Base-by-base conservation (phyloP, 2,797 vertebrate species). In the Manis pentadactyla region DNA sequence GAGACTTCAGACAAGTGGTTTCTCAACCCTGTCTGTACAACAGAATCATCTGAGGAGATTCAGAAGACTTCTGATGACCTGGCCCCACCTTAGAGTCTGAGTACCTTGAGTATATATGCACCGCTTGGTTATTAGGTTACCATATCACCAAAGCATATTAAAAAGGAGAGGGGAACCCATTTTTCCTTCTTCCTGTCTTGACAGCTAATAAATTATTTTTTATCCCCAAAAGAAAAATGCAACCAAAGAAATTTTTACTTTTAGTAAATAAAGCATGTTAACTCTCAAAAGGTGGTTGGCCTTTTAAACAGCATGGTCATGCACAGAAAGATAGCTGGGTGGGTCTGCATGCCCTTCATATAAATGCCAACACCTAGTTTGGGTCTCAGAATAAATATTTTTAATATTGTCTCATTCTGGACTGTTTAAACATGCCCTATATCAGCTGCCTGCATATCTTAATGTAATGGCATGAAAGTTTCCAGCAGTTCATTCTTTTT, bases 331-430 rank as follows among this genome's bases (percentile, higher is more conserved):
- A 66, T 17, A 77, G 75, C 39, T 9, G 92, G 46, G 59, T 87
- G 81, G 64, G 95, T 46, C 87, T 93, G 68, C 68, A 66, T 96
- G 89, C 27, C 81, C 2, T 42, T 97, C 85, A 88, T 64, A 31
- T 94, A 97, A 93, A 98, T 93, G 75, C 59, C 75, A 97, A 95
- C 88, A 98, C 92, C 95, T 98, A 88, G 37, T 59, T 95, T 94
- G 93, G 86, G 42, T 84, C 90, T 87, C 96, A 93, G 90, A 49
- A 59, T 42, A 96, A 95, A 71, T 91, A 93, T 85, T 97, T 95
- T 97, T 90, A 93, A 42, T 85, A 97, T 95, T 88, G 53, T 97
- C 46, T 75, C 94, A 46, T 46, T 42, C 94, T 78, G 75, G 34
- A 59, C 78, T 73, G 42, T 83, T 93, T 53, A 61, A 89, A 55